A percentile compares a stretch with the other conserved stretches of the same genome.
Evolutionary conservation across 2,888 invertebrate species (phyloP).

Genomic region (Acleris literana): DNA sequence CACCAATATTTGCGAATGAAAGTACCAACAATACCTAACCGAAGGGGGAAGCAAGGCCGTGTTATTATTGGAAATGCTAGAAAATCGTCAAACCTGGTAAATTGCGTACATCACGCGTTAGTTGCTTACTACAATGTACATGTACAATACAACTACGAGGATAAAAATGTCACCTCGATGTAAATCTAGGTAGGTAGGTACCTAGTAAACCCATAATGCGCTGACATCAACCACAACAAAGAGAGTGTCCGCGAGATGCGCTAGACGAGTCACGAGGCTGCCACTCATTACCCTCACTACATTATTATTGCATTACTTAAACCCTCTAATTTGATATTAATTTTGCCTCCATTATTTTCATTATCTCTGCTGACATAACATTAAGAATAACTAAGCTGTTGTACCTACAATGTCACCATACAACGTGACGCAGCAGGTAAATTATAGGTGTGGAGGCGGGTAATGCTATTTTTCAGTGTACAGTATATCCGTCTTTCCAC

Average conservation of each 20-base stretch:
- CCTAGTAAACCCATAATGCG: conserved; percentile 23
- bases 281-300: conserved; percentile 61
- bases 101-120: too few relatives aligned
- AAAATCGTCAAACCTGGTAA: too few relatives aligned
- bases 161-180: conserved; percentile 16
- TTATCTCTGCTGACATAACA: conserved; percentile 73
- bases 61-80: too few relatives aligned
- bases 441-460: conserved; percentile 71
- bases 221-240: conserved; percentile 33
- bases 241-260: conserved; percentile 31
- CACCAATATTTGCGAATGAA: too few relatives aligned
- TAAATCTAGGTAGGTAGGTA: conserved; percentile 21
- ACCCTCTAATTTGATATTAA: conserved; percentile 80
- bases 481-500: conserved; percentile 57
- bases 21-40: too few relatives aligned
- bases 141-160: neutral
- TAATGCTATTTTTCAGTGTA: conserved; percentile 62
- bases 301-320: conserved; percentile 76
- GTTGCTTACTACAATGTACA: too few relatives aligned
- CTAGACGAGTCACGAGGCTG: conserved; percentile 57
- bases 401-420: conserved; percentile 69
- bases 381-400: conserved; percentile 69
- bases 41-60: too few relatives aligned
- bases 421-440: conserved; percentile 58
- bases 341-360: conserved; percentile 79